Base-by-base conservation (phyloP, 1,140 invertebrate genomes). In the Xylocopa sonorina region DNA sequence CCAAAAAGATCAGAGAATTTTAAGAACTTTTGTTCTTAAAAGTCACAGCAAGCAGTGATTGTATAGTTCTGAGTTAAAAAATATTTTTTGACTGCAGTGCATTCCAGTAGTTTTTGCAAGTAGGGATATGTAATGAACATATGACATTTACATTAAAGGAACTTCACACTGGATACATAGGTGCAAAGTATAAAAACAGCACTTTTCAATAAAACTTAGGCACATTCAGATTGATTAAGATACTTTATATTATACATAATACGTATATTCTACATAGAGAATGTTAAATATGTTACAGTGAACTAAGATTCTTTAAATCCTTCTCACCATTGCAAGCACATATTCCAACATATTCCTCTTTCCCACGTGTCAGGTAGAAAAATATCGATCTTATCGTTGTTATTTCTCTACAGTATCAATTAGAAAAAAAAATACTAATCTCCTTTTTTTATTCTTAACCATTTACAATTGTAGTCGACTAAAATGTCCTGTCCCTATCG, bases 261-360 rank as follows among this genome's bases (percentile, higher is more conserved):
- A 63, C 46, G 27, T 62, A 71, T 62, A 62, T 79, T n/a, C n/a
- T 74, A 55, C n/a, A 74, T 0, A 29, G 24, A 24, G 69, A 60
- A 32, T 60, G 67, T 71, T 60, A 43, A 53, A 66, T 66, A 77
- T 58, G 24, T 69, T 69, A 77, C 53, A 58, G 18, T 18, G 46
- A 41, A 10, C 60, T 64, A 74, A 64, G n/a, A 63, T 63, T 73
- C 34, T 53, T 16, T 29, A 32, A 24, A 38, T 21, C 29, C 12
- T 5, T 27, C 14, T 27, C 14, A 32, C 4, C 32, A 50, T 3
- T 50, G n/a, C 34, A 21, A 74, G 16, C 46, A 50, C 4, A 16
- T 27, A 50, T 38, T 38, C 1, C 14, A 62, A 48, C n/a, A 63
- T 48, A 2, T 48, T 46, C 16, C 16, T 55, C 21, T 43, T 27